Percentiles rank a stretch among this genome's conserved stretches.
Conservation (phyloP, 1,140 invertebrate species). For the Archivesica marissinica region DNA sequence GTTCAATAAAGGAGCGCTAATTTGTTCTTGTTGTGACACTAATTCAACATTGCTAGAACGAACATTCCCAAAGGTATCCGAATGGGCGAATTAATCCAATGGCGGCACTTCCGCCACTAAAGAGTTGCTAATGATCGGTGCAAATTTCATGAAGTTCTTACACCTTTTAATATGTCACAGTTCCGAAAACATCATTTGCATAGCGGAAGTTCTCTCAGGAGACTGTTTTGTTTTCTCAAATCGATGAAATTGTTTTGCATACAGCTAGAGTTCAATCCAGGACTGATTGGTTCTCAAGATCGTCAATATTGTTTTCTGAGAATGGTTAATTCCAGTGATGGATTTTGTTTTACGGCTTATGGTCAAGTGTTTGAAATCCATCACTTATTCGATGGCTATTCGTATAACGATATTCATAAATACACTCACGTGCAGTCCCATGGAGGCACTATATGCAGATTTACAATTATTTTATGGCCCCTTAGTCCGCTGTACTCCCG, state of each 20-base stretch:
- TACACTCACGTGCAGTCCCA: neutral
- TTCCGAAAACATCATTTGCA: slow-evolving; percentile 60
- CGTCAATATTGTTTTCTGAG: slow-evolving; percentile 58
- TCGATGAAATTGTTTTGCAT: slow-evolving; percentile 58
- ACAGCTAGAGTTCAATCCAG: slow-evolving; percentile 25
- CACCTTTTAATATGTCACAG: slow-evolving; percentile 62
- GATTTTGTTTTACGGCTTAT: slow-evolving; percentile 20
- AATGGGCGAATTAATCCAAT: slow-evolving; percentile 59
- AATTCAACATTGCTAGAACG: slow-evolving; percentile 52
- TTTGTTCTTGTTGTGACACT: slow-evolving; percentile 54
- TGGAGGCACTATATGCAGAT: slow-evolving; percentile 34
- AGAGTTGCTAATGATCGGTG: slow-evolving; percentile 53
- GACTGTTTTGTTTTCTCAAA: slow-evolving; percentile 41
- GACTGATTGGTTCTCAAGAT: slow-evolving; percentile 31
- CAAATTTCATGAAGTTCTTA: slow-evolving; percentile 35
- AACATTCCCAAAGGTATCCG: slow-evolving; percentile 49
- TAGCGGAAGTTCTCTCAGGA: slow-evolving; percentile 35
- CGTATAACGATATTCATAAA: slow-evolving; percentile 61
- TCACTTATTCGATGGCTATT: slow-evolving; percentile 1
- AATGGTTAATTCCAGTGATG: slow-evolving; percentile 49
- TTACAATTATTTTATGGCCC: slow-evolving; percentile 52
- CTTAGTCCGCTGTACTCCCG: neutral
- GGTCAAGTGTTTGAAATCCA: slow-evolving; percentile 54
- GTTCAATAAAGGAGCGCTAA: slow-evolving; percentile 56
- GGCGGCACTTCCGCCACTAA: slow-evolving; percentile 46